Evolutionary conservation across 1,140 invertebrate species (phyloP).

Genomic region (Drosophila varians): DNA sequence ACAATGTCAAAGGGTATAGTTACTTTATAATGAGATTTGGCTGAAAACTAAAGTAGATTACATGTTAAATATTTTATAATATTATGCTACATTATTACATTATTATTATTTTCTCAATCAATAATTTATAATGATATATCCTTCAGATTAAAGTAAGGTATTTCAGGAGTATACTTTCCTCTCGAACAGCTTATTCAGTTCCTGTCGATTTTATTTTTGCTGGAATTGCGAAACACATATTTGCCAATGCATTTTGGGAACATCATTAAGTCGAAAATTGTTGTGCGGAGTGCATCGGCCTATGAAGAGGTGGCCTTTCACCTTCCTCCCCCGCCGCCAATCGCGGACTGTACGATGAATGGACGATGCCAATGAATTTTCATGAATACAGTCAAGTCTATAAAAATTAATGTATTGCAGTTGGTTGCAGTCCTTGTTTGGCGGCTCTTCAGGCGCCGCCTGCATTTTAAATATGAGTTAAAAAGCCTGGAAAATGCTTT

Average conservation of each 20-base stretch:
- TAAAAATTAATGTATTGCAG: conserved; percentile 79
- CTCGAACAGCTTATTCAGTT: neutral
- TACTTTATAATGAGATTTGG: neutral
- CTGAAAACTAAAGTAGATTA: too few species aligned
- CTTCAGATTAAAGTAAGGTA: neutral
- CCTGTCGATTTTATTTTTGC: conserved; percentile 38
- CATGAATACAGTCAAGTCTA: conserved; percentile 80
- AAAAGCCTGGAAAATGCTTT: conserved; percentile 55
- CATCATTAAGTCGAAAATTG: conserved; percentile 78
- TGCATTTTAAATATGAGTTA: conserved; percentile 78
- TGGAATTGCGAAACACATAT: conserved; percentile 69
- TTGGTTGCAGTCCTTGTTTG: conserved; percentile 58
- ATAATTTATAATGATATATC: too few species aligned
- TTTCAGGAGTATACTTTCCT: neutral
- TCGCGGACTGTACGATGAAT: conserved; percentile 30
- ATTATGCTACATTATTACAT: neutral
- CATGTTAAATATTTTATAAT: too few species aligned
- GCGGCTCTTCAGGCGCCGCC: conserved; percentile 19
- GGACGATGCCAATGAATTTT: conserved; percentile 72
- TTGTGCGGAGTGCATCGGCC: conserved; percentile 69
- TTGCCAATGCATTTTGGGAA: conserved; percentile 77
- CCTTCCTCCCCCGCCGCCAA: neutral
- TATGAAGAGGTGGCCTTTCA: conserved; percentile 55
- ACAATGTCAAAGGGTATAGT: neutral
- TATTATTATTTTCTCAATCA: too few species aligned